phyloP scores from a whole-genome alignment of 2,113 vertebrate species.

The Chauna torquata region DNA sequence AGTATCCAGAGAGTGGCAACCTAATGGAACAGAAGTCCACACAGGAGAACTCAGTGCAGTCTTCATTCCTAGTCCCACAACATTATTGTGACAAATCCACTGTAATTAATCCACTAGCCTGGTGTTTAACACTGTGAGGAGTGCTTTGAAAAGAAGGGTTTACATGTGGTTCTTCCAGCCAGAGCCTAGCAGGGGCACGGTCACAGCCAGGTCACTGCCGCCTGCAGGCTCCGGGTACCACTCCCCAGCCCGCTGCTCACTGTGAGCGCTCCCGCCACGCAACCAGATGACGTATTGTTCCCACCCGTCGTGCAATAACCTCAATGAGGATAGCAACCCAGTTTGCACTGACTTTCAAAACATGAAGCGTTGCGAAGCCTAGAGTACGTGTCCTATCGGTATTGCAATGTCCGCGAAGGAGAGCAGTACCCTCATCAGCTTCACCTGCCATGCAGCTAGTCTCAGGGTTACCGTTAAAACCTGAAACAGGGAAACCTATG shows the following conservation, averaged over 20 bases:
- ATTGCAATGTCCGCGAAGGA: not conserved
- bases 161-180: not conserved
- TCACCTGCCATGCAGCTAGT: not conserved
- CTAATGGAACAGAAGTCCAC: not conserved
- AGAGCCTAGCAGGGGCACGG: rapidly evolving
- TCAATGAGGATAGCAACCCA: not conserved
- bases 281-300: not conserved
- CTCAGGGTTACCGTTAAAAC: not conserved
- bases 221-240: too few relatives aligned
- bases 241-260: not conserved
- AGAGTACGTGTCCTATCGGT: not conserved
- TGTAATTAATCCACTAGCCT: not conserved
- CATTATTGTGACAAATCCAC: not conserved
- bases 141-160: not conserved
- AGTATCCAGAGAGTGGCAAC: not conserved
- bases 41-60: not conserved
- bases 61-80: not conserved
- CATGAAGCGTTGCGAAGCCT: not conserved
- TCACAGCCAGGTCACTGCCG: too few relatives aligned
- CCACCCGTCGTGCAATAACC: not conserved
- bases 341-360: not conserved
- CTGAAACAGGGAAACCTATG: not conserved
- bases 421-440: not conserved
- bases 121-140: not conserved
- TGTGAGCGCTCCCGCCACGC: not conserved